Percentiles rank a stretch among this genome's conserved stretches.
Conservation (phyloP, 2,113 vertebrate species). For the Aleadryas rufinucha region DNA sequence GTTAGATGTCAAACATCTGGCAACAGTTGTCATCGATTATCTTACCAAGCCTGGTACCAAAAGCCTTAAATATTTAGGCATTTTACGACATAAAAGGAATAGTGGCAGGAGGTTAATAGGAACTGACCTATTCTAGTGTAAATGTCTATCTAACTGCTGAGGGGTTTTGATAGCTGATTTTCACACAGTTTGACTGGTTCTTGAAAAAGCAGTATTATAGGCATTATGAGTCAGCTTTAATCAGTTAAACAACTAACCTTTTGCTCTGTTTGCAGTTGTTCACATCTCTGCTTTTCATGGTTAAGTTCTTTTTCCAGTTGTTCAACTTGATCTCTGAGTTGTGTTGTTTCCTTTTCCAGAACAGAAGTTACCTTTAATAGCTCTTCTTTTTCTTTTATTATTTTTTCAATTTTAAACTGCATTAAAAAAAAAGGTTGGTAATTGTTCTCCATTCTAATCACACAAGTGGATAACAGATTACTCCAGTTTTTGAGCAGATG, state of each 20-base stretch:
- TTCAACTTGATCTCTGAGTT: slow-evolving; percentile 84
- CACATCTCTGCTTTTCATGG: slow-evolving; percentile 81
- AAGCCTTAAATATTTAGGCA: slow-evolving; percentile 60
- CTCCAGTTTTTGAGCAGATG: background rate
- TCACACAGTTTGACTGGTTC: slow-evolving; percentile 32
- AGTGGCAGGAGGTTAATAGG: slow-evolving; percentile 56
- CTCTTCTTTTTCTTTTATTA: slow-evolving; percentile 90
- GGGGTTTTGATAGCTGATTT: slow-evolving; percentile 36
- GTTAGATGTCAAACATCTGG: slow-evolving; percentile 44
- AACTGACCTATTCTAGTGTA: slow-evolving; percentile 57
- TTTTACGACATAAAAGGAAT: slow-evolving; percentile 64
- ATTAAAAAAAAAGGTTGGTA: background rate
- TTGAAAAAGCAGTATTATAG: slow-evolving; percentile 8
- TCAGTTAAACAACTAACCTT: slow-evolving; percentile 79
- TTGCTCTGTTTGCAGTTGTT: slow-evolving; percentile 81
- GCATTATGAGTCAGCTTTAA: background rate
- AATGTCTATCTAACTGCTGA: slow-evolving; percentile 21
- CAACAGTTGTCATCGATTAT: slow-evolving; percentile 56
- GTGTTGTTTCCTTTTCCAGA: slow-evolving; percentile 84
- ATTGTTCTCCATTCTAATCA: background rate
- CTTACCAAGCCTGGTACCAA: slow-evolving; percentile 56
- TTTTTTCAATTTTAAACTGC: slow-evolving; percentile 95
- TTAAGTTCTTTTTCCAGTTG: slow-evolving; percentile 79
- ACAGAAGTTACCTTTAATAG: slow-evolving; percentile 80
- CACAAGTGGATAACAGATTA: background rate